Base-by-base conservation (phyloP, 35 echinoderm and acorn worm species). In the Eucidaris tribuloides region DNA sequence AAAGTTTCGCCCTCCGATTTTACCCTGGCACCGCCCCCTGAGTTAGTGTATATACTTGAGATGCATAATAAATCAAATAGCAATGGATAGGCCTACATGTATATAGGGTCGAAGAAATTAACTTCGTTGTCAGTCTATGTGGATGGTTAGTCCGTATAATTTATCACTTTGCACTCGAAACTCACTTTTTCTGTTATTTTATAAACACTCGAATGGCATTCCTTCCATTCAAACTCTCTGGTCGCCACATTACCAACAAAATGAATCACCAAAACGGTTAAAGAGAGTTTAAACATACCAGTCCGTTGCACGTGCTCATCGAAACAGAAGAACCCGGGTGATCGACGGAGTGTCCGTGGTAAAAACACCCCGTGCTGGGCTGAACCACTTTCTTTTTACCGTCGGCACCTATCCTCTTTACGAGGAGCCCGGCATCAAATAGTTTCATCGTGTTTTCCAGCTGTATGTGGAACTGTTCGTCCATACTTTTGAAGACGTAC, bases 381-480 rank as follows among this genome's bases (percentile, higher is more conserved):
- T 72, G 66, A 0, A 40, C 66, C 36, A 72, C 7, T n/a, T 39
- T 37, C 13, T 24, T 35, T 19, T 43, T 11, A 41, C 66, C 66
- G 17, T 72, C 7, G 0, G 1, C 66, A 18, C 19, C 28, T 25
- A 72, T 72, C 20, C 66, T 25, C 66, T 43, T 72, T 2, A 72
- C 66, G 7, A 72, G 9, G 35, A 72, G 66, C 36, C 66, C 66
- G 43, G 66, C 66, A 20, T 72, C 43, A 39, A 72, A 72, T 15
- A 72, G 32, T 7, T 72, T n/a, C n/a, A 24, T 43, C 2, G 0
- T 72, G 25, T 72, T 1, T 37, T 4, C 5, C 5, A 72, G 66
- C 36, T 72, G 66, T 32, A 72, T 37, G 66, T 72, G 37, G 66
- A 72, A 72, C 66, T 40, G 25, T 0, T 43, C 33, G 23, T 72